phyloP scores from a whole-genome alignment of 2,113 vertebrate genomes.

The Petaurus breviceps region DNA sequence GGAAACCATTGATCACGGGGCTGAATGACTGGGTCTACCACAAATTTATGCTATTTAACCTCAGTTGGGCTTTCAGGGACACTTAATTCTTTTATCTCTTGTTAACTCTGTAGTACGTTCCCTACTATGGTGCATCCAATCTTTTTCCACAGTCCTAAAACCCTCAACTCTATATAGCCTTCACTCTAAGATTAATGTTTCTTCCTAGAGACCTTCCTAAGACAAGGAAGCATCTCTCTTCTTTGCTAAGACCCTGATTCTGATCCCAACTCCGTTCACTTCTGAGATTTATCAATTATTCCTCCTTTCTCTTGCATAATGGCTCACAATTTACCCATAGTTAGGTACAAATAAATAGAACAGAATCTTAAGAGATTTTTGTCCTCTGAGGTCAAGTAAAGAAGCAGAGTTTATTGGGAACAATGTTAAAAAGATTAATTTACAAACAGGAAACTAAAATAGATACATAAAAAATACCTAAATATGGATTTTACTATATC shows the following conservation, averaged over 20 bases:
- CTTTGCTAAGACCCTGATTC: neutral
- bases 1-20: neutral
- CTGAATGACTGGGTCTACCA: neutral
- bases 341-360: neutral
- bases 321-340: neutral
- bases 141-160: neutral
- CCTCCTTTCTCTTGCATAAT: neutral
- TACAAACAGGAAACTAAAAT: neutral
- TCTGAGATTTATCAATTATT: neutral
- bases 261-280: neutral
- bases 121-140: neutral
- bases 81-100: neutral
- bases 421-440: neutral
- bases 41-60: neutral
- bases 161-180: neutral
- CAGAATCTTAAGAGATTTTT: neutral
- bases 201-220: neutral
- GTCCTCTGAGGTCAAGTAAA: neutral
- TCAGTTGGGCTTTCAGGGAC: neutral
- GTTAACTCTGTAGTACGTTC: neutral
- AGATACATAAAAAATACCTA: neutral
- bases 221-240: neutral
- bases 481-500: neutral
- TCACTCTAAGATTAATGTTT: neutral
- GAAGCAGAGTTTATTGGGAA: neutral